These are phyloP conservation scores for Heterodera filipjevi DNA, from an alignment of 2,888 invertebrate species.

Conservation along the genomic window DNA sequence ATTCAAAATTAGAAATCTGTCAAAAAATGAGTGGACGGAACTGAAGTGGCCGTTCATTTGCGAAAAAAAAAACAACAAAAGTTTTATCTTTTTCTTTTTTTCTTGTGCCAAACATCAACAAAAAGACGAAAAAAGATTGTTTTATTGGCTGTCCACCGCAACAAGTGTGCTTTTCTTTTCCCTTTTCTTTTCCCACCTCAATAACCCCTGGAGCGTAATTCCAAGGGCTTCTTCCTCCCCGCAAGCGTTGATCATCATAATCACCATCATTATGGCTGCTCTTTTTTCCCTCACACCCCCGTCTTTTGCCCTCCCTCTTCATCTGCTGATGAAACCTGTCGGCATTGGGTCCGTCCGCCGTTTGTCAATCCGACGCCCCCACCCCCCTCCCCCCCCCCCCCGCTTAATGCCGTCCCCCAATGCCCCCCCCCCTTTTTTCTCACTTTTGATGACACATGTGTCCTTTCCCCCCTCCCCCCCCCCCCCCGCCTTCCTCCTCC, in stretches of 20 bases:
- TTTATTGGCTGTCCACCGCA: neutral
- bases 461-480: neutral
- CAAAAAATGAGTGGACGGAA: too few species aligned
- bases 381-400: neutral
- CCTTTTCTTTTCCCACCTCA: neutral
- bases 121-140: neutral
- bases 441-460: neutral
- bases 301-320: too few species aligned
- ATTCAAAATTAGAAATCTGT: too few species aligned
- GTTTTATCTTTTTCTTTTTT: neutral
- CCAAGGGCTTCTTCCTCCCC: neutral
- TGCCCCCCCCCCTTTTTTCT: neutral
- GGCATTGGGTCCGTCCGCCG: neutral
- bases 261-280: neutral
- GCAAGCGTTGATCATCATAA: neutral
- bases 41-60: too few species aligned
- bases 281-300: neutral
- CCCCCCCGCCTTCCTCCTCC: neutral
- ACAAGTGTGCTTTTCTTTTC: neutral
- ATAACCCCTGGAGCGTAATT: neutral
- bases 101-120: slow-evolving; percentile 3
- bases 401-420: too few species aligned
- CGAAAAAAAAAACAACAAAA: too few species aligned
- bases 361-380: slow-evolving; percentile 1
- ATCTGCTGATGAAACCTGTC: slow-evolving; percentile 5